phyloP scores from a whole-genome alignment of 2,888 invertebrate genomes.

The Rhagonycha fulva region DNA sequence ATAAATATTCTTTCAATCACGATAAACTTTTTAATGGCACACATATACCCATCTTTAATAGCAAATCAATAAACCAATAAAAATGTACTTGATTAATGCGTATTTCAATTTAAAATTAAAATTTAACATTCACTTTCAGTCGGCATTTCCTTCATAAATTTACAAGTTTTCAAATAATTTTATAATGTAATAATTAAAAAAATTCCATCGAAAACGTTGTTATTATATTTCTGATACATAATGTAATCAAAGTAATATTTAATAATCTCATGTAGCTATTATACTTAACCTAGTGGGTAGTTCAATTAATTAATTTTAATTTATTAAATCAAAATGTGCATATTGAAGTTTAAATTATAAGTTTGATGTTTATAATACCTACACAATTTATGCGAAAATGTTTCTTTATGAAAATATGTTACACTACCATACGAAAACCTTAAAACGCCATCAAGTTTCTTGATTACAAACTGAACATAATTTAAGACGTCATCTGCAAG shows the following conservation, averaged over 20 bases:
- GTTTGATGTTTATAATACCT: neutral
- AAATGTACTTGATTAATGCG: neutral
- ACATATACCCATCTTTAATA: neutral
- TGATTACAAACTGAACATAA: conserved; percentile 19
- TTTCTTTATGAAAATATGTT: neutral
- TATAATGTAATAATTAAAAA: no score
- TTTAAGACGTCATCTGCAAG: conserved; percentile 29
- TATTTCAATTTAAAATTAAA: neutral
- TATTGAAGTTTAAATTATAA: neutral
- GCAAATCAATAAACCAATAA: neutral
- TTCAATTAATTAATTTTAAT: neutral
- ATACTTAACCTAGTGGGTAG: neutral
- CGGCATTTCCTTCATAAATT: no score
- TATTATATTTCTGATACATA: neutral
- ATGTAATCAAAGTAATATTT: no score
- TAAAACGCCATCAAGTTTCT: conserved; percentile 11
- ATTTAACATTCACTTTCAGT: neutral
- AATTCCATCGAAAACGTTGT: neutral
- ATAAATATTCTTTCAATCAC: neutral
- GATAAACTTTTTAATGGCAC: neutral
- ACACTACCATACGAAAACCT: conserved; percentile 9
- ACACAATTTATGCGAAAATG: neutral
- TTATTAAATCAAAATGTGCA: neutral
- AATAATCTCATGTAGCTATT: neutral
- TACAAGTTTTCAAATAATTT: no score